Evolutionary conservation across 2,797 vertebrate genomes (phyloP), one percentile per base, ranked within the genome.

Genomic region (Potorous gilbertii): DNA sequence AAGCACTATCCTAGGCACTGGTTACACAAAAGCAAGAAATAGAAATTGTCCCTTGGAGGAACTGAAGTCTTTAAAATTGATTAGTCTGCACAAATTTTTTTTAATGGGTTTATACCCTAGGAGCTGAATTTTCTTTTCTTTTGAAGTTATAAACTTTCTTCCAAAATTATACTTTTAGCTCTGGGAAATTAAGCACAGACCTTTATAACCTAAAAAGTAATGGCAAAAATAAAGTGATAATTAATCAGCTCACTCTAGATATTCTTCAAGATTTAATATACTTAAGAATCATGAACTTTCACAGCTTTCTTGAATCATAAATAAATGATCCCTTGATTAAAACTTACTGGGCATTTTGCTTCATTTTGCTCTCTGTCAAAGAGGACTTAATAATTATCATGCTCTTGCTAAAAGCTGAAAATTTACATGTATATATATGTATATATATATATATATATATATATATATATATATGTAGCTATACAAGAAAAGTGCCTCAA

Each of bases 161-260:
- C 59, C 21, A 91, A 74, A 28, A 14, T 55, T 90, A 91, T 6
- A 5, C 66, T 94, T 95, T 95, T 90, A 94, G 40, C 59, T 91
- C 46, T 95, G 28, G 74, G 66, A 96, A 93, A 55, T 94, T 93
- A 52, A 52, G 90, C 54, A 92, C 62, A 31, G 91, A 95, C 14
- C 54, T 90, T 96, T 96, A 46, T 95, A 95, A 95, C 90, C 92
- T 96, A 94, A 95, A 97, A 95, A 93, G 18, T 59, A 94, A 31
- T 93, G 29, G 1, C 94, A 93, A 8, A 28, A 93, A 0, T 93
- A 94, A 27, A 2, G 40, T 96, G 92, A 94, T 59, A 96, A 93
- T 92, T 94, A 24, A 56, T 59, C 40, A 87, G 40, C 46, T 87
- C 74, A 66, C 90, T 96, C 93, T 92, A 92, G 28, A 0, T 95